Evolutionary conservation across 2,113 vertebrate genomes (phyloP).

Genomic region (Carettochelys insculpta): DNA sequence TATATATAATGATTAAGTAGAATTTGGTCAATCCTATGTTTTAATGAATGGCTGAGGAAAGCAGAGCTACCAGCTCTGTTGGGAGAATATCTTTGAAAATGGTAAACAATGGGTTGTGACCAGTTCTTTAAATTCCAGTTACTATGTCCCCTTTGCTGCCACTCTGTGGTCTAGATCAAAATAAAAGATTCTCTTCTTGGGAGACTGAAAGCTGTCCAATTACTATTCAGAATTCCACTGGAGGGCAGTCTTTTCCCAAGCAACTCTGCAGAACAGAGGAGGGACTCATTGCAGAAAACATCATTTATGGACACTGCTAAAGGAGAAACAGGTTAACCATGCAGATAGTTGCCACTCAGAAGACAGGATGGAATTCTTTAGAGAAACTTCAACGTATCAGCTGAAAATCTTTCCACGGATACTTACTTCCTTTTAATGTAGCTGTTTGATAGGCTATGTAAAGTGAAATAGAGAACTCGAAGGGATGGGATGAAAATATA

Average conservation of each 20-base stretch:
- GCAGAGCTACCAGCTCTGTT: background rate
- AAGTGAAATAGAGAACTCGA: conserved; percentile 34
- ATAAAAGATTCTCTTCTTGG: accelerated
- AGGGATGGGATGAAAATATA: background rate
- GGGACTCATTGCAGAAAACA: background rate
- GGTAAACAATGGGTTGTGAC: background rate
- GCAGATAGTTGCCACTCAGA: background rate
- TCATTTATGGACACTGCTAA: accelerated
- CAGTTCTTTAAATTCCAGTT: background rate
- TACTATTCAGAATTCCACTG: conserved; percentile 37
- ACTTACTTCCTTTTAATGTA: conserved; percentile 35
- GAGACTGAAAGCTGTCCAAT: background rate
- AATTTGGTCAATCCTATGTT: background rate
- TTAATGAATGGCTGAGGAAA: background rate
- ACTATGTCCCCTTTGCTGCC: background rate
- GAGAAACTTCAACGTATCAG: background rate
- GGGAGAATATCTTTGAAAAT: background rate
- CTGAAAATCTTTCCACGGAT: background rate
- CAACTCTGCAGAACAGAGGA: background rate
- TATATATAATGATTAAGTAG: background rate
- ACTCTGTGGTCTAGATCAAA: background rate
- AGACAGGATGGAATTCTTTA: background rate
- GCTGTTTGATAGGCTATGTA: background rate
- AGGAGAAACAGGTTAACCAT: background rate
- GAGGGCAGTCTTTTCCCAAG: conserved; percentile 66